Conservation (phyloP, 2,113 vertebrate genomes). For the Zapornia atra region DNA sequence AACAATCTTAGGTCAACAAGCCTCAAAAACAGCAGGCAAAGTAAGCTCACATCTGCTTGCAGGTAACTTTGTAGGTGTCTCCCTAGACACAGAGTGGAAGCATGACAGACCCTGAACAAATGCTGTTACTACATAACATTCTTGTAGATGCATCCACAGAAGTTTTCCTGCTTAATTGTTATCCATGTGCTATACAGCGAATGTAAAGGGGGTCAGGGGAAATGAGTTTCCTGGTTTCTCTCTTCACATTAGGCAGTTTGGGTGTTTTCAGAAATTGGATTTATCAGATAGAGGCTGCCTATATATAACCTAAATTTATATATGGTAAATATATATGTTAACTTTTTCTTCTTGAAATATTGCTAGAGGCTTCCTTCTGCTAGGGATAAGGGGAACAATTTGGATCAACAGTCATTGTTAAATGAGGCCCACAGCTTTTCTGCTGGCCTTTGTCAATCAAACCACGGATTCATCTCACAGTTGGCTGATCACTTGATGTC, state of each 20-base stretch:
- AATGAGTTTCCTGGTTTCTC: not conserved
- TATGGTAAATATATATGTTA: not conserved
- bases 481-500: not conserved
- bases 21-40: not conserved
- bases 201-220: not conserved
- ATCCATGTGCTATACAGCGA: not conserved
- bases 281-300: not conserved
- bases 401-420: not conserved
- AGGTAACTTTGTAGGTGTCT: not conserved
- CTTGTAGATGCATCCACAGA: not conserved
- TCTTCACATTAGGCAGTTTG: not conserved
- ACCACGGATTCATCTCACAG: not conserved
- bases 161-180: not conserved
- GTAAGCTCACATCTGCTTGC: not conserved
- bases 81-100: not conserved
- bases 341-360: not conserved
- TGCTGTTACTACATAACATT: not conserved
- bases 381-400: not conserved
- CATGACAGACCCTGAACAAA: not conserved
- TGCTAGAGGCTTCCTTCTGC: not conserved
- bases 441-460: not conserved
- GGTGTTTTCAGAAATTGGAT: not conserved
- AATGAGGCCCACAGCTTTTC: not conserved
- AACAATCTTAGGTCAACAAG: not conserved
- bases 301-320: not conserved